Evolutionary conservation across 2,888 invertebrate species (phyloP), one percentile per base, ranked within the genome.

Genomic region (Hirtodrosophila confusa): DNA sequence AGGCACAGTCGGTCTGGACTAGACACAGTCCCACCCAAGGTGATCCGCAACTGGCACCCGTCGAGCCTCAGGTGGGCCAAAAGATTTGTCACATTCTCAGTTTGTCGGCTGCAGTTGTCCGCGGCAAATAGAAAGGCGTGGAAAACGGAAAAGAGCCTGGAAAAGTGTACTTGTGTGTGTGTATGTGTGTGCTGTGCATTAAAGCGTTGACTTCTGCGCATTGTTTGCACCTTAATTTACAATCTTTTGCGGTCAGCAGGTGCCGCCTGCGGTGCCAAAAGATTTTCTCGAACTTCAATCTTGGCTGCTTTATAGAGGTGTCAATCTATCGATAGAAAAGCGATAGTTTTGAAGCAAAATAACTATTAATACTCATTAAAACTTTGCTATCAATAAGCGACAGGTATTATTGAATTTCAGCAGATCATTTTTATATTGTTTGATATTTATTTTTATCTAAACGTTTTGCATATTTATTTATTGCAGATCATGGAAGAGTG

Each of bases 221-320:
- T 78, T 82, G 78, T 82, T 82, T 82, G 88, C 83, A 88, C 69
- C 88, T 82, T 67, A 82, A 82, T 87, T 87, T 82, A 86, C 79
- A 86, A 86, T 85, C 69, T 67, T 78, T 88, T 82, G 82, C 88
- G 82, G 82, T 82, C 75, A 70, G 67, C 60, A 69, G 75, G 60
- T 60, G 64, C 41, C 58, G 58, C 64, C 58, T 69, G 69, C 31
- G 49, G 53, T 56, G 70, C 57, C 53, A 64, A 70, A 64, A 55
- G 65, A 10, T 37, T 11, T 45, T 43, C 48, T 37, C 39, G 8
- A 33, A 43, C 40, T 54, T 35, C 24, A 36, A 39, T 17, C 17
- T 48, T 49, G 31, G 31, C 31, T 4, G 3, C 9, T 9, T 31
- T 0, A 6, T 31, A 31, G 31, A 31, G 31, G 7, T 31, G 31